These are phyloP conservation scores for Lithosia quadra DNA, from an alignment of 2,888 invertebrate species.

Conservation along the genomic window DNA sequence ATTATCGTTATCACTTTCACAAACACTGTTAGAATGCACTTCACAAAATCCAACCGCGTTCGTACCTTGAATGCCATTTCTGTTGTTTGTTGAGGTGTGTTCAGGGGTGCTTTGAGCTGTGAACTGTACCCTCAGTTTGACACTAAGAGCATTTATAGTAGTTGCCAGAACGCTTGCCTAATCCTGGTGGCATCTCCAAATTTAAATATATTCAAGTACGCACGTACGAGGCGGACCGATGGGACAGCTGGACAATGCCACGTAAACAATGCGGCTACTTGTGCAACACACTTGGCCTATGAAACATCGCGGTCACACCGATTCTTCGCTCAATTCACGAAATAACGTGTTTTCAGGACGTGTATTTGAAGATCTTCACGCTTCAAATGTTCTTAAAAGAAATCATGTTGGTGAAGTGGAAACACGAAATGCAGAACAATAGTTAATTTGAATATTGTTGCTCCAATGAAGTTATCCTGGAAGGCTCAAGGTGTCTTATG, in stretches of 20 bases:
- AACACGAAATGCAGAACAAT: conserved; percentile 42
- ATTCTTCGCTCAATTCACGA: conserved; percentile 67
- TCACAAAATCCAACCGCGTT: conserved; percentile 61
- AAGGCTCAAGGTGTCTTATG: conserved; percentile 36
- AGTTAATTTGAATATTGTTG: conserved; percentile 30
- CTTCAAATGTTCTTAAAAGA: conserved; percentile 49
- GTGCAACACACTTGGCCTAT: conserved; percentile 77
- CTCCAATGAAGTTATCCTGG: conserved; percentile 42
- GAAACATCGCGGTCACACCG: conserved; percentile 77
- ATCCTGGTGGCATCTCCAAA: conserved; percentile 85
- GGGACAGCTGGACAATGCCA: conserved; percentile 83
- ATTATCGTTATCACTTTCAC: conserved; percentile 43
- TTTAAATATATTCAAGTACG: conserved; percentile 87
- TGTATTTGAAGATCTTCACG: conserved; percentile 60
- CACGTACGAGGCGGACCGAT: conserved; percentile 78
- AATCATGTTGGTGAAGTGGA: conserved; percentile 49
- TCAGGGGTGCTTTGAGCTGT: conserved; percentile 76
- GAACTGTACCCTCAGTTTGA: conserved; percentile 78
- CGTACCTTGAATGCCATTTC: conserved; percentile 84
- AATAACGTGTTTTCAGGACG: conserved; percentile 60
- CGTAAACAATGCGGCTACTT: conserved; percentile 80
- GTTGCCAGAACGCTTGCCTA: conserved; percentile 75
- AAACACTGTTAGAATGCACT: conserved; percentile 59
- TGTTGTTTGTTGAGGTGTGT: conserved; percentile 68
- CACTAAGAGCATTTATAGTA: conserved; percentile 79